Evolutionary conservation across 2,113 vertebrate species (phyloP).

Genomic region (Excalfactoria chinensis): DNA sequence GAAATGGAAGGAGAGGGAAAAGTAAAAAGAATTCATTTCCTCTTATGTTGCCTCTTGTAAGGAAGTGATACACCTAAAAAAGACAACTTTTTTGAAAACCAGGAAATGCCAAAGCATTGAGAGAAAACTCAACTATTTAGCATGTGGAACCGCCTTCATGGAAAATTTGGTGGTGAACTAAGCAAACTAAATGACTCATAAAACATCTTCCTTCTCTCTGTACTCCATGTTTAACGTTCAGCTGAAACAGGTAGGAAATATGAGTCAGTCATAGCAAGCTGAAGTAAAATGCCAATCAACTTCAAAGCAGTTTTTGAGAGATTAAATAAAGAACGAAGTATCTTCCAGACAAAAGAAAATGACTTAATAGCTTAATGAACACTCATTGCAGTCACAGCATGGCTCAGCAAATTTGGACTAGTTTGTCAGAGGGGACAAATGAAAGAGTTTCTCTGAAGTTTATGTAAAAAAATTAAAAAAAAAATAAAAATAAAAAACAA

Average conservation of each 20-base stretch:
- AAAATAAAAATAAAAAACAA: background rate
- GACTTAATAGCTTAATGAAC: conserved; percentile 26
- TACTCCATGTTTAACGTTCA: background rate
- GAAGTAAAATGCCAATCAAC: background rate
- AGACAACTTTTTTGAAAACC: background rate
- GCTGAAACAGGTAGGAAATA: conserved; percentile 6
- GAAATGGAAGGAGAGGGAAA: background rate
- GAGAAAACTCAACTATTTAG: background rate
- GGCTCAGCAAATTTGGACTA: conserved; percentile 25
- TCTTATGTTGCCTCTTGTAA: background rate
- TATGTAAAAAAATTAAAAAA: background rate
- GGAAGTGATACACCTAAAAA: background rate
- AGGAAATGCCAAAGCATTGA: background rate
- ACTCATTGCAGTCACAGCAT: background rate
- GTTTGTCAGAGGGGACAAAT: conserved; percentile 8
- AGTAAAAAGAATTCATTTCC: background rate
- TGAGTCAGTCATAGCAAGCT: background rate
- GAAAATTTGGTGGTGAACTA: background rate
- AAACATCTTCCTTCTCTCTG: background rate
- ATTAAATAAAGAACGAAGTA: background rate
- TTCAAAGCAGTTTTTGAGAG: conserved; percentile 36
- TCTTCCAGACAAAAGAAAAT: conserved; percentile 11
- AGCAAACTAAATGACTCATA: background rate
- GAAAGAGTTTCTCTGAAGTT: background rate
- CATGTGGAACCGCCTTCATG: background rate